Conservation (phyloP, 2,113 vertebrate species). For the Phalacrocorax aristotelis region DNA sequence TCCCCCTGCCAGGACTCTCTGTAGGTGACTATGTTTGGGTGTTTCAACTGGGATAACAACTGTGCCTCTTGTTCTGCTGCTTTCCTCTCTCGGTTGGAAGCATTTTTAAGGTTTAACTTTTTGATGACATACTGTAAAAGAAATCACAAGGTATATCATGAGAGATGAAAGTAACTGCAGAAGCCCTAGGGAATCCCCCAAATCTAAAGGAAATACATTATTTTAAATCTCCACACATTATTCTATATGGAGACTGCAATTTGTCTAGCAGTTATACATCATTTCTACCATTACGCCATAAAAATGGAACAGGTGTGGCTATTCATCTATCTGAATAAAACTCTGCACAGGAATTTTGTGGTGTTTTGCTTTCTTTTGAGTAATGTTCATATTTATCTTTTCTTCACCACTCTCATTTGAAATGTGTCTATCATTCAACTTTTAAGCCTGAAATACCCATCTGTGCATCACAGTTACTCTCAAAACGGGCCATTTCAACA, state of each 20-base stretch:
- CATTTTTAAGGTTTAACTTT: conserved; percentile 88
- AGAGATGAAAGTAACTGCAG: background rate
- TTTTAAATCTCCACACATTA: background rate
- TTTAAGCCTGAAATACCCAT: background rate
- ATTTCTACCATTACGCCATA: background rate
- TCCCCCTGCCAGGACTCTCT: conserved; percentile 95
- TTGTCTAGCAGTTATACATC: background rate
- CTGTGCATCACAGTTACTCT: background rate
- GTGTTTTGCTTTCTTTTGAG: background rate
- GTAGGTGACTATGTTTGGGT: conserved; percentile 97
- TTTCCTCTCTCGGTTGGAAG: conserved; percentile 84
- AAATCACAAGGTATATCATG: background rate
- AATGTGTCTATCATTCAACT: background rate
- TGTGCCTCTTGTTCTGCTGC: conserved; percentile 95
- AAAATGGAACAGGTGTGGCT: background rate
- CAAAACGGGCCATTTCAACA: background rate
- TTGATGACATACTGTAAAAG: conserved; percentile 91
- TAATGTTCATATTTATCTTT: background rate
- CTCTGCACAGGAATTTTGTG: background rate
- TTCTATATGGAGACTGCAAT: background rate
- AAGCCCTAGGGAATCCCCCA: background rate
- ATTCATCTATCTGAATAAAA: background rate
- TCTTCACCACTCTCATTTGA: background rate
- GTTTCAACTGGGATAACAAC: conserved; percentile 88
- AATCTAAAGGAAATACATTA: background rate